Evolutionary conservation across 2,113 vertebrate species (phyloP).

Genomic region (Hemichromis elongatus): DNA sequence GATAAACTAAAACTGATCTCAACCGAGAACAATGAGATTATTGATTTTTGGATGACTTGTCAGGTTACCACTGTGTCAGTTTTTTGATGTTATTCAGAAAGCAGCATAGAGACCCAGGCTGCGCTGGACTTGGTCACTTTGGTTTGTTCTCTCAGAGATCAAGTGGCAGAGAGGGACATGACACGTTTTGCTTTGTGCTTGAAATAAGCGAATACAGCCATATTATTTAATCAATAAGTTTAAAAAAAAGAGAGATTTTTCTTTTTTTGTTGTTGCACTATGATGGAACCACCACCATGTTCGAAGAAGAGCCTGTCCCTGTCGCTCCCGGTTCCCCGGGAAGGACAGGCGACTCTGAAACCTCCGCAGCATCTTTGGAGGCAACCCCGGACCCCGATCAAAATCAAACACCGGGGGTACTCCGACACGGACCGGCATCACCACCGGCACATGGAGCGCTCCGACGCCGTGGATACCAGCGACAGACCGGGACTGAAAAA

Average conservation of each 20-base stretch:
- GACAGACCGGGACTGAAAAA: conserved; percentile 89
- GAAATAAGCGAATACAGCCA: conserved; percentile 58
- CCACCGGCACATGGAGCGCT: conserved; percentile 87
- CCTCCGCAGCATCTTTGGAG: conserved; percentile 91
- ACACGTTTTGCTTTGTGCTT: conserved; percentile 42
- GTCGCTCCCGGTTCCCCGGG: conserved; percentile 86
- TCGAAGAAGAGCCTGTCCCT: conserved; percentile 88
- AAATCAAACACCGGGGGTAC: conserved; percentile 80
- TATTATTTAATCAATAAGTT: conserved; percentile 53
- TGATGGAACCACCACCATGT: conserved; percentile 85
- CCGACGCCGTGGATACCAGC: conserved; percentile 89
- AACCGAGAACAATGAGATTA: conserved; percentile 30
- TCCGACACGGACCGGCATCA: conserved; percentile 82
- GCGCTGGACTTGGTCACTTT: conserved; percentile 61
- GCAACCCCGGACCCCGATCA: conserved; percentile 86
- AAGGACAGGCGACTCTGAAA: conserved; percentile 84
- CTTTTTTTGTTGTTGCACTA: conserved; percentile 51
- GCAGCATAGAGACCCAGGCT: conserved; percentile 33
- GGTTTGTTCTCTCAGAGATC: conserved; percentile 45
- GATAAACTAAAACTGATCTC: conserved; percentile 15
- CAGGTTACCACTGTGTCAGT: conserved; percentile 59
- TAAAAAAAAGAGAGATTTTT: conserved; percentile 13
- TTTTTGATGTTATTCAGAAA: conserved; percentile 56
- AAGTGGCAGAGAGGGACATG: conserved; percentile 61
- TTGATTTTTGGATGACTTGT: conserved; percentile 27